Conservation (phyloP, 2,888 invertebrate genomes). For the Allacma fusca region DNA sequence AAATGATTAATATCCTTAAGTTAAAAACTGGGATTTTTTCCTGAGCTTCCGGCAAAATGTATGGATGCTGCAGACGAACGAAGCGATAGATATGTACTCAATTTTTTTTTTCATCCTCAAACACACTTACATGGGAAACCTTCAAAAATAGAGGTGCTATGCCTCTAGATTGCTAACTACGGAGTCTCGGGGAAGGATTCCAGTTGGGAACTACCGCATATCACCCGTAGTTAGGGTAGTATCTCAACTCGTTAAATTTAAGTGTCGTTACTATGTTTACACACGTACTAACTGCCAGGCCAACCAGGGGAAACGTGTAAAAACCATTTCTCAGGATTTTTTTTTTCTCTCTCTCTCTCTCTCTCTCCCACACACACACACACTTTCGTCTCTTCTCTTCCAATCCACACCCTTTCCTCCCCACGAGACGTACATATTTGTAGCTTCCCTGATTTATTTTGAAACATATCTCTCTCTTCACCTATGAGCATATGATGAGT, state of each 20-base stretch:
- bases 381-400: background rate
- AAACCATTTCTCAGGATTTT: conserved; percentile 44
- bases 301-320: conserved; percentile 38
- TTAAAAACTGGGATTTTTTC: conserved; percentile 41
- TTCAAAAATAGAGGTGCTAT: background rate
- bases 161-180: background rate
- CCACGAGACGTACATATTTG: background rate
- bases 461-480: conserved; percentile 26
- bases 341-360: background rate
- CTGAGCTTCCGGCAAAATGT: conserved; percentile 15
- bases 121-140: too few relatives aligned
- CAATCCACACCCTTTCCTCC: background rate
- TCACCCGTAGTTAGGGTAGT: conserved; percentile 24
- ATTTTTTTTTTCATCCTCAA: too few relatives aligned
- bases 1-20: conserved; percentile 51
- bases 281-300: conserved; percentile 54
- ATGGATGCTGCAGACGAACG: conserved; percentile 1
- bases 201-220: background rate
- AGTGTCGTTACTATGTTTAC: conserved; percentile 57
- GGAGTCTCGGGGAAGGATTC: background rate
- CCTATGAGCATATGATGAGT: conserved; percentile 42
- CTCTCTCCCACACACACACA: too few relatives aligned
- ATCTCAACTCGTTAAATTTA: conserved; percentile 55
- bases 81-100: background rate
- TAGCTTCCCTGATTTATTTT: conserved; percentile 39